A percentile compares a stretch with the other conserved stretches of the same genome.
phyloP scores from a whole-genome alignment of 2,797 vertebrate species.

The Cossypha polioptera region DNA sequence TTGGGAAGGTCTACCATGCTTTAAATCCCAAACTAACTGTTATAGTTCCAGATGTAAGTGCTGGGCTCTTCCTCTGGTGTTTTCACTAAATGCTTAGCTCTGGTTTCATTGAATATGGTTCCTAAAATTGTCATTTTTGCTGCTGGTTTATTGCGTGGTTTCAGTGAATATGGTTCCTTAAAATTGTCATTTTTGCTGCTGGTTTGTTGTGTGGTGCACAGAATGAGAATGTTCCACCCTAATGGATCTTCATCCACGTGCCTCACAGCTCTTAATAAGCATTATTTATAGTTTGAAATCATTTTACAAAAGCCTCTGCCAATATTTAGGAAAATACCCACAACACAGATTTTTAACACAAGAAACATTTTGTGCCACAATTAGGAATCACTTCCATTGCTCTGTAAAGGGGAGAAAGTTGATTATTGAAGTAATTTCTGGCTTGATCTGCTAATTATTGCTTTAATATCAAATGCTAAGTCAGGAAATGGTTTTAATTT shows the following conservation, averaged over 20 bases:
- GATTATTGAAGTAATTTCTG: neutral
- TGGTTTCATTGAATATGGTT: neutral
- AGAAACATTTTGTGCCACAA: neutral
- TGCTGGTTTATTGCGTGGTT: neutral
- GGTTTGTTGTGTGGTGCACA: neutral
- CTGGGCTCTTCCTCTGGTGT: neutral
- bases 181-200: neutral
- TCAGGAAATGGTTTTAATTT: neutral
- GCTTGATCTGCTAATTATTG: neutral
- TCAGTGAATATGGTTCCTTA: neutral
- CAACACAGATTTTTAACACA: neutral
- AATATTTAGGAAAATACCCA: neutral
- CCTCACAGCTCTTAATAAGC: neutral
- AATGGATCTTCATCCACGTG: neutral
- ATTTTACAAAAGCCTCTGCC: neutral
- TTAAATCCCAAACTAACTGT: constrained; percentile 97
- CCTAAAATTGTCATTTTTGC: neutral
- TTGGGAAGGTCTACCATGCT: constrained; percentile 96
- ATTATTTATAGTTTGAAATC: neutral
- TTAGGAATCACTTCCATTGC: neutral
- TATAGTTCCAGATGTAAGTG: constrained; percentile 95
- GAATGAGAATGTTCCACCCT: neutral
- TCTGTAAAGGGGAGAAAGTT: neutral
- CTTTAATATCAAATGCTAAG: neutral
- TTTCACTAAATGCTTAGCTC: neutral